These are phyloP conservation scores for Mesorhabditis belari DNA, from an alignment of 2,888 invertebrate genomes.

Conservation along the genomic window DNA sequence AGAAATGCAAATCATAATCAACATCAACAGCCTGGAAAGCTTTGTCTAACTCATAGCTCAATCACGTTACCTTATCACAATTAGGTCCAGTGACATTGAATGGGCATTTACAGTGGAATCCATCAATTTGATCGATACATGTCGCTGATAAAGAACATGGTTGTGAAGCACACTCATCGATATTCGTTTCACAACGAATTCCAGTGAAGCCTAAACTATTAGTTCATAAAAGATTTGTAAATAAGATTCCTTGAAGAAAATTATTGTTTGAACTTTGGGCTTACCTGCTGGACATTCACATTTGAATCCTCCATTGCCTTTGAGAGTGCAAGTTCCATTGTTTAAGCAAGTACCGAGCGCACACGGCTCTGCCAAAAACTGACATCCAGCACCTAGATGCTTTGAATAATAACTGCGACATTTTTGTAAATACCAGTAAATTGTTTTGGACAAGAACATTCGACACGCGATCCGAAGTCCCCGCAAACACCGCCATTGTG, in stretches of 20 bases:
- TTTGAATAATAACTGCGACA: not conserved
- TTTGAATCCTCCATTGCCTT: conserved; percentile 64
- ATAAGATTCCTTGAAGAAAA: too few relatives aligned
- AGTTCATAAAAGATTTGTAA: too few relatives aligned
- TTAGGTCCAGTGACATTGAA: conserved; percentile 92
- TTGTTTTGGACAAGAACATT: conserved; percentile 74
- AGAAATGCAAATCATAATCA: conserved; percentile 93
- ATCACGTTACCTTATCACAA: conserved; percentile 70
- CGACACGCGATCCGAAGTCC: conserved; percentile 87
- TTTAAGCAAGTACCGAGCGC: conserved; percentile 36
- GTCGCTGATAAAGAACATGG: conserved; percentile 44
- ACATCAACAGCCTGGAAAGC: conserved; percentile 70
- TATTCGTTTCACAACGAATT: conserved; percentile 43
- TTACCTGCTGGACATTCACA: conserved; percentile 76
- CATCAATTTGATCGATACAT: conserved; percentile 59
- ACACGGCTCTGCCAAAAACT: conserved; percentile 38
- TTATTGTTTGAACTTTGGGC: too few relatives aligned
- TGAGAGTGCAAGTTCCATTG: conserved; percentile 43
- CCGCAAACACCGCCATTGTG: conserved; percentile 92
- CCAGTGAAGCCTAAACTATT: conserved; percentile 45
- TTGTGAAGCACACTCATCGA: conserved; percentile 50
- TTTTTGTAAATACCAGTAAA: conserved; percentile 15
- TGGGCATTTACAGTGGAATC: conserved; percentile 91
- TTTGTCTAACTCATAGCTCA: not conserved
- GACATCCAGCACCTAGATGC: conserved; percentile 17